Conservation (phyloP, 2,888 invertebrate genomes). For the Drosophila birchii region DNA sequence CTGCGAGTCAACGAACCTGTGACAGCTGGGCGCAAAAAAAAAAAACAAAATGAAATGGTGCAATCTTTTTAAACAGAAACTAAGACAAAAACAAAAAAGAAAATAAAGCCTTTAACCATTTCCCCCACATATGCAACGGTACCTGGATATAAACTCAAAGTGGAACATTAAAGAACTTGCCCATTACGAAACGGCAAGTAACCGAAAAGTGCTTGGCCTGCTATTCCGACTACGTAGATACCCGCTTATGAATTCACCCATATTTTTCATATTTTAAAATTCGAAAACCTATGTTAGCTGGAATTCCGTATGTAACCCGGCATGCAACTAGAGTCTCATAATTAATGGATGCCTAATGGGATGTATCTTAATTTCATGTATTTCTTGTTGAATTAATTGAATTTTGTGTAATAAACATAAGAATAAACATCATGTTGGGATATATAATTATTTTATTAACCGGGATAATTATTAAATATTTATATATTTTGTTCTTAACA, state of each 20-base stretch:
- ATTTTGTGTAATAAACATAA: conserved; percentile 8
- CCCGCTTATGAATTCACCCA: conserved; percentile 27
- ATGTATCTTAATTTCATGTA: neutral
- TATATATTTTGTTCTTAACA: neutral
- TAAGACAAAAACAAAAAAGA: conserved; percentile 3
- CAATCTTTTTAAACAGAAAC: conserved; percentile 36
- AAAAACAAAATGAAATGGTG: conserved; percentile 22
- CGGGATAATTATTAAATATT: neutral
- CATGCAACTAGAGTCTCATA: conserved; percentile 34
- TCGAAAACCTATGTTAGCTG: conserved; percentile 12
- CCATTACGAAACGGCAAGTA: conserved; percentile 58
- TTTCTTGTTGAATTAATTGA: conserved; percentile 10
- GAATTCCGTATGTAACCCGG: conserved; percentile 10
- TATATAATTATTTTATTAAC: conserved; percentile 1
- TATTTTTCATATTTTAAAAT: conserved; percentile 20
- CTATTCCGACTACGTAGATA: conserved; percentile 25
- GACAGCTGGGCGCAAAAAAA: conserved; percentile 72
- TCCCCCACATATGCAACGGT: conserved; percentile 61
- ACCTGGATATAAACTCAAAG: conserved; percentile 66
- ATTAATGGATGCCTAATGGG: conserved; percentile 12
- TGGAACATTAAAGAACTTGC: conserved; percentile 64
- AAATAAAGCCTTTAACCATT: conserved; percentile 36
- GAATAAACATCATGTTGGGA: neutral
- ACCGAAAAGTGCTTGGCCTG: conserved; percentile 19
- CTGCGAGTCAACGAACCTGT: conserved; percentile 72